These are phyloP conservation scores for Tringa solitaria DNA, from an alignment of 2,113 vertebrate species.

Conservation along the genomic window DNA sequence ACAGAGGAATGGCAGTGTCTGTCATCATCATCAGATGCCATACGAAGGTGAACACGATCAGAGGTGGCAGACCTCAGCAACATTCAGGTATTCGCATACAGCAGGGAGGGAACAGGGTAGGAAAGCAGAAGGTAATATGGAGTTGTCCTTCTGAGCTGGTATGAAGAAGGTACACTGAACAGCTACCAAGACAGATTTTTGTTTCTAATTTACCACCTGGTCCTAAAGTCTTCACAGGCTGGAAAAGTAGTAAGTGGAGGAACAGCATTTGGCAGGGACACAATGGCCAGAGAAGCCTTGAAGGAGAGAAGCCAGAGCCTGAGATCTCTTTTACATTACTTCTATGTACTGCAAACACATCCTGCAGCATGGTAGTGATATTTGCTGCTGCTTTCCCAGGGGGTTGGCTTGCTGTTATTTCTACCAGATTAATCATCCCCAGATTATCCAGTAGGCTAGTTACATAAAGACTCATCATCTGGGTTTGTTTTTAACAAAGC, in stretches of 20 bases:
- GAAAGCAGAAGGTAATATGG: not conserved
- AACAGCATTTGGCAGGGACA: not conserved
- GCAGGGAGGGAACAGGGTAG: not conserved
- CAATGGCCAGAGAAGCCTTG: not conserved
- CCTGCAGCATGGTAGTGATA: not conserved
- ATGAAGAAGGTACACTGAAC: not conserved
- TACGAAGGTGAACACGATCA: fast-evolving
- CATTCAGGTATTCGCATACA: not conserved
- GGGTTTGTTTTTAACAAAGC: not conserved
- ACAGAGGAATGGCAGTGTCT: not conserved
- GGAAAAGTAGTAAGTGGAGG: not conserved
- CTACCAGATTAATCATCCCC: not conserved
- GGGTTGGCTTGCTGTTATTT: not conserved
- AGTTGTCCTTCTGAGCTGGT: not conserved
- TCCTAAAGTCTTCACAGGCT: not conserved
- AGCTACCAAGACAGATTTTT: not conserved
- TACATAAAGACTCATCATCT: not conserved
- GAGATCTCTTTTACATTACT: not conserved
- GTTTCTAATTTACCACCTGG: not conserved
- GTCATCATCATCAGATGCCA: not conserved
- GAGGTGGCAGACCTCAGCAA: not conserved
- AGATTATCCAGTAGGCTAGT: not conserved
- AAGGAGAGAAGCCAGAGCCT: not conserved
- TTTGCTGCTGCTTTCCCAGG: not conserved
- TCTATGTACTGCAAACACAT: not conserved